These are phyloP conservation scores for Solen grandis DNA, from an alignment of 1,140 invertebrate genomes.

Conservation along the genomic window DNA sequence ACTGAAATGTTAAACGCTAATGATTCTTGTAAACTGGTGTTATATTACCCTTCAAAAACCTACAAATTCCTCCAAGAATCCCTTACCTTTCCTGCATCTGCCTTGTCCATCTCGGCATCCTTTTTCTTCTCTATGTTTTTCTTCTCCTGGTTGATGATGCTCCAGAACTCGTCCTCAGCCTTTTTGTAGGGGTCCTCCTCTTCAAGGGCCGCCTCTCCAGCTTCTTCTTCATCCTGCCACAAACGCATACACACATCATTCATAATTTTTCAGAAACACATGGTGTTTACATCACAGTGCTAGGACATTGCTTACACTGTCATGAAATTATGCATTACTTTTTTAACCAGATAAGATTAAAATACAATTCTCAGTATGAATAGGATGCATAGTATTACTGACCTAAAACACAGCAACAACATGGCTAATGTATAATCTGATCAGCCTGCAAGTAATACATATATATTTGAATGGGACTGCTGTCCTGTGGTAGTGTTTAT, in stretches of 20 bases:
- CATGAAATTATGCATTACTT: conserved; percentile 13
- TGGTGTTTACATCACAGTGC: conserved; percentile 1
- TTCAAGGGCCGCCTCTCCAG: conserved; percentile 53
- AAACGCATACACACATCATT: not conserved
- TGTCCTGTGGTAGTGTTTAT: too few species aligned
- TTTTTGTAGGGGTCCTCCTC: conserved; percentile 71
- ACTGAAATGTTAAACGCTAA: too few species aligned
- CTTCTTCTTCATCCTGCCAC: conserved; percentile 64
- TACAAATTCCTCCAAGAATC: too few species aligned
- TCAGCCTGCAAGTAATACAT: too few species aligned
- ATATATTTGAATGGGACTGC: too few species aligned
- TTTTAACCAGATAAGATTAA: too few species aligned
- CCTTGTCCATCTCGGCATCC: conserved; percentile 61
- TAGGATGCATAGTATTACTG: too few species aligned
- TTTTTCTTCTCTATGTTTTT: conserved; percentile 66
- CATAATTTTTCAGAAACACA: not conserved
- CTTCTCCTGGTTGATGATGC: conserved; percentile 72
- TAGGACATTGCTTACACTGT: conserved; percentile 2
- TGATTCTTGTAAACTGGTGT: too few species aligned
- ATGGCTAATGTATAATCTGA: too few species aligned
- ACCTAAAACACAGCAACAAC: too few species aligned
- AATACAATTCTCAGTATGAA: too few species aligned
- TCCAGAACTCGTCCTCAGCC: conserved; percentile 72
- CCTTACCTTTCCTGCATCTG: conserved; percentile 66
- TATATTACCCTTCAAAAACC: too few species aligned